phyloP scores from a whole-genome alignment of 2,888 invertebrate species.

The Digitonthophagus gazella region DNA sequence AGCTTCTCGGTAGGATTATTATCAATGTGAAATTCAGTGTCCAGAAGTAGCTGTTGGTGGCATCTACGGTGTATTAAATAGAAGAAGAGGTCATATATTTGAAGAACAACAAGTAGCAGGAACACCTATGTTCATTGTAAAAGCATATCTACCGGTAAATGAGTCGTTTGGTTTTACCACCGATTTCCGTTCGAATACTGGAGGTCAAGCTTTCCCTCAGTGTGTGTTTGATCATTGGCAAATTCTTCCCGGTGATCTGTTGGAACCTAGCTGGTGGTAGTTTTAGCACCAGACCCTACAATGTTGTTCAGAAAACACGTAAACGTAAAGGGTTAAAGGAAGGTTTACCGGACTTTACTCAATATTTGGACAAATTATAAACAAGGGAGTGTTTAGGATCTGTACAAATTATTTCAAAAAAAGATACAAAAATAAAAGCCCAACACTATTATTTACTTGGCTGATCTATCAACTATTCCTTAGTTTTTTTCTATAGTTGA shows the following conservation, averaged over 20 bases:
- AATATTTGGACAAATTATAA: slow-evolving; percentile 99
- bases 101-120: slow-evolving; percentile 94
- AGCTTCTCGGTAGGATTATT: too few species aligned
- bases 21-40: too few species aligned
- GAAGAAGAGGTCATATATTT: slow-evolving; percentile 96
- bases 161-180: slow-evolving; percentile 99
- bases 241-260: slow-evolving; percentile 92
- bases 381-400: slow-evolving; percentile 43
- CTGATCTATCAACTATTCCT: neutral
- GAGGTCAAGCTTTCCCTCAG: slow-evolving; percentile 99
- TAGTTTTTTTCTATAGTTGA: neutral
- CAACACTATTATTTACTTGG: slow-evolving; percentile 11
- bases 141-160: slow-evolving; percentile 98
- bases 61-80: slow-evolving; percentile 96
- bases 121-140: slow-evolving; percentile 98
- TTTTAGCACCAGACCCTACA: slow-evolving; percentile 73
- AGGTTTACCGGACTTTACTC: slow-evolving; percentile 89
- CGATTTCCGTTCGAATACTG: slow-evolving; percentile 95
- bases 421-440: slow-evolving; percentile 9
- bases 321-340: slow-evolving; percentile 99
- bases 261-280: too few species aligned
- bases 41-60: slow-evolving; percentile 95
- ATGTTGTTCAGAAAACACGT: slow-evolving; percentile 88
- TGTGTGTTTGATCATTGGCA: slow-evolving; percentile 99
- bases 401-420: slow-evolving; percentile 48